Percentiles rank a stretch among this genome's conserved stretches.
Evolutionary conservation across 2,797 vertebrate genomes (phyloP).

Genomic region (Ptychobarbus kaznakovi): DNA sequence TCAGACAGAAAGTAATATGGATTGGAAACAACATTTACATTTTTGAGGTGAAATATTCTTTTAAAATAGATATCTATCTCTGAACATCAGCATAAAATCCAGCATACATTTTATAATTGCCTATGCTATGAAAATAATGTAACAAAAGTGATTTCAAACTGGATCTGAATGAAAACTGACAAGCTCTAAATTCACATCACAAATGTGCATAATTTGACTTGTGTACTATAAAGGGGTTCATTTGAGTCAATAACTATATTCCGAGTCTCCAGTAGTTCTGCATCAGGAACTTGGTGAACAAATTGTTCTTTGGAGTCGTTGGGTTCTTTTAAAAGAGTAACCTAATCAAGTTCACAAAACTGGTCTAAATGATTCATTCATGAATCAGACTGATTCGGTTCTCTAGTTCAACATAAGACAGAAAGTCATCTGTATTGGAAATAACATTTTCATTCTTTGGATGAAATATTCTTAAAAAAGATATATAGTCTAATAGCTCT

Average conservation of each 20-base stretch:
- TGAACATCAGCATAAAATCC: not conserved
- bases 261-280: not conserved
- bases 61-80: slow-evolving; percentile 2
- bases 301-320: not conserved
- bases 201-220: not conserved
- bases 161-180: not conserved
- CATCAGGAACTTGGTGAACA: not conserved
- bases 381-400: not conserved
- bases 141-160: not conserved
- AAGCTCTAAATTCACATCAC: not conserved
- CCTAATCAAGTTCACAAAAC: not conserved
- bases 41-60: not conserved
- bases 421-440: not conserved
- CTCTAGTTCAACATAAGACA: not conserved
- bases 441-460: not conserved
- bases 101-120: not conserved
- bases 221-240: not conserved
- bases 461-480: not conserved
- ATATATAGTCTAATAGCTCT: not conserved
- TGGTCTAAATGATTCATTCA: not conserved
- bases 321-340: not conserved
- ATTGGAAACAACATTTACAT: not conserved
- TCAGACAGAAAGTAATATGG: not conserved
- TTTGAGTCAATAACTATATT: not conserved
- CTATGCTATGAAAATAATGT: not conserved